Conservation (phyloP, 1,140 invertebrate genomes). For the Trachymyrmex septentrionalis region DNA sequence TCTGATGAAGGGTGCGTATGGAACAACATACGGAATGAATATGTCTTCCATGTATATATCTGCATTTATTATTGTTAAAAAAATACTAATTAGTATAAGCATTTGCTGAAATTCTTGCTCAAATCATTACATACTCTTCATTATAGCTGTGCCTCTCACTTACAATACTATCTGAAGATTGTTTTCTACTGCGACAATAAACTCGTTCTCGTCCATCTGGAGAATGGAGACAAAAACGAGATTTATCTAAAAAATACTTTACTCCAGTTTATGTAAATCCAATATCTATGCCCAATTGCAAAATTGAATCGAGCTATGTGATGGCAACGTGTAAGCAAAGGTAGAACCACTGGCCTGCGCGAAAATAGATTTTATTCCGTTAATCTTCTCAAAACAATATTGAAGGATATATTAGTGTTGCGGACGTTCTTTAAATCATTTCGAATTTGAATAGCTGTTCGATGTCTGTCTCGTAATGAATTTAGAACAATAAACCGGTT, state of each 20-base stretch:
- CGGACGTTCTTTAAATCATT: background rate
- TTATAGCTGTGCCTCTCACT: background rate
- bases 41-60: background rate
- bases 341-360: constrained; percentile 9
- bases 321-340: constrained; percentile 5
- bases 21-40: background rate
- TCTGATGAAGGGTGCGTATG: background rate
- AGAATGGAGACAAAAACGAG: background rate
- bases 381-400: constrained; percentile 5
- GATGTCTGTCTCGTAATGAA: constrained; percentile 4
- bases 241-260: background rate
- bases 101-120: too few species aligned
- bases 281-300: background rate
- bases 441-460: constrained; percentile 13
- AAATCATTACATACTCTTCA: background rate
- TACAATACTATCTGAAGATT: constrained; percentile 1
- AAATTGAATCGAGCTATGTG: background rate
- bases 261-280: background rate
- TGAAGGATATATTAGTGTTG: background rate
- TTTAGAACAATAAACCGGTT: constrained; percentile 10
- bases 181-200: constrained; percentile 11
- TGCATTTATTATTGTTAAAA: background rate
- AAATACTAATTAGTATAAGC: background rate
- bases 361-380: constrained; percentile 8
- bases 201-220: constrained; percentile 25